These are phyloP conservation scores for Solenopsis invicta DNA, from an alignment of 1,140 invertebrate species.

Conservation along the genomic window DNA sequence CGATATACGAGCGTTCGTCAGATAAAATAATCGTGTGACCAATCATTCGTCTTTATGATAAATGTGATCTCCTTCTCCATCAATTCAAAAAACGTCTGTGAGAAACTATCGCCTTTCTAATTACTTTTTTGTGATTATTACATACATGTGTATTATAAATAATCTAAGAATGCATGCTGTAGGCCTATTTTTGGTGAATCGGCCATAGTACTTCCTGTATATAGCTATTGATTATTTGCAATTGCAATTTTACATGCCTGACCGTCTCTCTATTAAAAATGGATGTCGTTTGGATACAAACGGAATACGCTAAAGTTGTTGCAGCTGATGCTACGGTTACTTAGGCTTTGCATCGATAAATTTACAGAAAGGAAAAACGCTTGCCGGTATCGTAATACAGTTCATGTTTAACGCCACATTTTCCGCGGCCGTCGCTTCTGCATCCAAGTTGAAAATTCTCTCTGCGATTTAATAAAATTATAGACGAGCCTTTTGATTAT, in stretches of 20 bases:
- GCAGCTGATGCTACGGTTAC: constrained; percentile 2
- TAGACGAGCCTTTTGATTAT: constrained; percentile 55
- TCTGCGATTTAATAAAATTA: constrained; percentile 12
- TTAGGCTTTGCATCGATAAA: constrained; percentile 45
- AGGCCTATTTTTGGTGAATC: constrained; percentile 51
- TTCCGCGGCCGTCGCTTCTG: constrained; percentile 24
- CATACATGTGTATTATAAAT: constrained; percentile 55
- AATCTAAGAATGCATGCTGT: constrained; percentile 57
- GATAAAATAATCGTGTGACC: neutral
- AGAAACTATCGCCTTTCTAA: constrained; percentile 24
- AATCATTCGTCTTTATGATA: neutral
- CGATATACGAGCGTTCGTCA: constrained; percentile 7
- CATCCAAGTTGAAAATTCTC: neutral
- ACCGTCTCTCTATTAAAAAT: constrained; percentile 8
- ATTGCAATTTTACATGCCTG: constrained; percentile 40
- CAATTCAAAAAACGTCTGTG: constrained; percentile 6
- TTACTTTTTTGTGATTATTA: constrained; percentile 28
- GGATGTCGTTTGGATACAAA: constrained; percentile 8
- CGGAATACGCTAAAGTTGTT: constrained; percentile 21
- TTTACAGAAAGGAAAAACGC: constrained; percentile 31
- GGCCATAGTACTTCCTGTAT: constrained; percentile 14
- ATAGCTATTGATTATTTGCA: constrained; percentile 37
- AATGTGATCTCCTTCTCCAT: neutral
- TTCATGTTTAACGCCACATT: constrained; percentile 1
- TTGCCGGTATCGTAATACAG: constrained; percentile 15